Evolutionary conservation across 2,113 vertebrate species (phyloP).

Genomic region (Pelecanoides urinatrix): DNA sequence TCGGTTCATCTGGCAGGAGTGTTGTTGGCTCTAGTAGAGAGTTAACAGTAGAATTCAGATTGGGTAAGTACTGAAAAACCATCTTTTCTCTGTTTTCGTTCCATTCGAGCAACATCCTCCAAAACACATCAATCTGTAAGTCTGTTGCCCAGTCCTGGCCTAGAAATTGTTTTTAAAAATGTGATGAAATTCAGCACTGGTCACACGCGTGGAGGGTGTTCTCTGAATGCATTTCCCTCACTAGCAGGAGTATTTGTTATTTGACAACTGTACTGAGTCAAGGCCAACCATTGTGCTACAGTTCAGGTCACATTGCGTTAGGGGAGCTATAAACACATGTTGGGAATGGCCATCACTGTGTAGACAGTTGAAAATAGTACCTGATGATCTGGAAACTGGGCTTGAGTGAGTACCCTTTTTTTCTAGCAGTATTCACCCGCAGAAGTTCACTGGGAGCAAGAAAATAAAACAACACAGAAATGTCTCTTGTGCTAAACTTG

Average conservation of each 20-base stretch:
- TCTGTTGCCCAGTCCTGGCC: neutral
- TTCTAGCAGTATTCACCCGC: neutral
- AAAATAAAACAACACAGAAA: neutral
- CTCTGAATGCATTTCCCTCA: neutral
- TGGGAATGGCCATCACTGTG: neutral
- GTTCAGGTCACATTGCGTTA: neutral
- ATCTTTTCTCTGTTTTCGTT: neutral
- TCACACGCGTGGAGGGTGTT: neutral
- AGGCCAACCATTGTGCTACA: neutral
- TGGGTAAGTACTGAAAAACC: neutral
- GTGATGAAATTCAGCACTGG: neutral
- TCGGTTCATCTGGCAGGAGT: neutral
- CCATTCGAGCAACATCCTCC: neutral
- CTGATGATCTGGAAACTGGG: neutral
- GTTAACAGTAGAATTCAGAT: neutral
- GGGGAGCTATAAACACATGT: neutral
- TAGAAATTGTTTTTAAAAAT: neutral
- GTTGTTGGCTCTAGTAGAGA: neutral
- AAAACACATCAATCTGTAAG: neutral
- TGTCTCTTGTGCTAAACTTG: neutral
- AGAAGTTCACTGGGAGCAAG: neutral
- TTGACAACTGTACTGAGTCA: rapidly evolving
- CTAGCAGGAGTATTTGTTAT: neutral
- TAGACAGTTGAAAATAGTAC: neutral
- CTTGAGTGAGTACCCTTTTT: neutral